phyloP scores from a whole-genome alignment of 2,113 vertebrate genomes.

The Bos indicus region DNA sequence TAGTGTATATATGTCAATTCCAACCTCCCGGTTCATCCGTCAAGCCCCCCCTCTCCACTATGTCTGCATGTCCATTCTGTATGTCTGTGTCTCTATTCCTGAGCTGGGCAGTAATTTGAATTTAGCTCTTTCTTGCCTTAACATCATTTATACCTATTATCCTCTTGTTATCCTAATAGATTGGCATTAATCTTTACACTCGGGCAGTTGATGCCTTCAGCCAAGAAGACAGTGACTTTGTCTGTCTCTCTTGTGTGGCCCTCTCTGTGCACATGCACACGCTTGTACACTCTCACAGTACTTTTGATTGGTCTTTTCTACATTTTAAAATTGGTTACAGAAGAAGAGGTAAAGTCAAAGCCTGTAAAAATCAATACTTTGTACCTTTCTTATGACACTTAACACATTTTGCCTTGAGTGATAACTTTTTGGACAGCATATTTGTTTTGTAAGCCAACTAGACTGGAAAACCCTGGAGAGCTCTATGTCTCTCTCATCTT shows the following conservation, averaged over 20 bases:
- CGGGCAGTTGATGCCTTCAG: neutral
- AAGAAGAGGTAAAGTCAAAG: neutral
- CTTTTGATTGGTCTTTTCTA: neutral
- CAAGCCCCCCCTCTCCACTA: fast-evolving
- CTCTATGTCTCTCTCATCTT: neutral
- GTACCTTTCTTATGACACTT: neutral
- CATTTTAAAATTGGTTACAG: neutral
- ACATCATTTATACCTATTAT: neutral
- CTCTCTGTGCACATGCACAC: neutral
- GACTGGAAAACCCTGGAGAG: neutral
- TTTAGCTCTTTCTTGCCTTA: neutral
- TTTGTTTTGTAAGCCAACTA: neutral
- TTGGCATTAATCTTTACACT: neutral
- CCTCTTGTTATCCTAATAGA: neutral
- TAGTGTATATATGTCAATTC: neutral
- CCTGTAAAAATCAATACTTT: neutral
- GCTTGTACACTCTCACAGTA: neutral
- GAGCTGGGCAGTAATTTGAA: neutral
- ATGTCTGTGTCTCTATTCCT: neutral
- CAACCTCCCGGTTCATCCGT: neutral
- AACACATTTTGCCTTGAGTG: neutral
- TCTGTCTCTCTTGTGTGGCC: neutral
- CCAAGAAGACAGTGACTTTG: neutral
- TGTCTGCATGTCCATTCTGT: neutral
- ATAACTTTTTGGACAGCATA: neutral